phyloP scores from a whole-genome alignment of 2,797 vertebrate genomes.

The Enteromius thamalakanensis region DNA sequence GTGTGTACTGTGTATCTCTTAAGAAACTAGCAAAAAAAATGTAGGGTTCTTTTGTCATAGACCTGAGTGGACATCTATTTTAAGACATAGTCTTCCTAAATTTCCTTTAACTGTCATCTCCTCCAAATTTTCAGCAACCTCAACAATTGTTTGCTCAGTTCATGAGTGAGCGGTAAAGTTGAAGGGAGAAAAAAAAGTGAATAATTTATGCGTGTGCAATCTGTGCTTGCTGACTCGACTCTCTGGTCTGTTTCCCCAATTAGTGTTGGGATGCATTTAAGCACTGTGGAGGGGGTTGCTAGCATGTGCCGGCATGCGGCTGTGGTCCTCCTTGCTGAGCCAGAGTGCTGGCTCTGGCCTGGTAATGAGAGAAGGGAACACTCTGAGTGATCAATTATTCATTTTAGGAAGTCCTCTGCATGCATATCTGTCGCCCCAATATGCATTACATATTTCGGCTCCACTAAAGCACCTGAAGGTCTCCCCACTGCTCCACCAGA shows the following conservation, averaged over 20 bases:
- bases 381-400: slow-evolving; percentile 63
- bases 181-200: slow-evolving; percentile 35
- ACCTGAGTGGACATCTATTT: not conserved
- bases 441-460: slow-evolving; percentile 37
- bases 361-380: slow-evolving; percentile 60
- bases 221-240: slow-evolving; percentile 63
- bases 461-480: slow-evolving; percentile 40
- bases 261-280: slow-evolving; percentile 56
- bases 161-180: slow-evolving; percentile 1
- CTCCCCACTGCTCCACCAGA: slow-evolving; percentile 37
- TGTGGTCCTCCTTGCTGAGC: slow-evolving; percentile 31
- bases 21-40: not conserved
- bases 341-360: slow-evolving; percentile 46
- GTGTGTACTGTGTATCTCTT: no score
- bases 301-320: slow-evolving; percentile 27
- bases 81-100: not conserved
- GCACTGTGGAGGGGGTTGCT: slow-evolving; percentile 34
- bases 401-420: slow-evolving; percentile 63
- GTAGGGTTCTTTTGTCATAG: not conserved
- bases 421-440: slow-evolving; percentile 57
- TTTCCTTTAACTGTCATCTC: not conserved
- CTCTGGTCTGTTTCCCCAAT: slow-evolving; percentile 62
- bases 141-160: slow-evolving; percentile 49
- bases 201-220: slow-evolving; percentile 62
- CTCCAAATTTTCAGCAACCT: slow-evolving; percentile 23